Conservation (phyloP, 2,888 invertebrate species). For the Dermolepida albohirtum region DNA sequence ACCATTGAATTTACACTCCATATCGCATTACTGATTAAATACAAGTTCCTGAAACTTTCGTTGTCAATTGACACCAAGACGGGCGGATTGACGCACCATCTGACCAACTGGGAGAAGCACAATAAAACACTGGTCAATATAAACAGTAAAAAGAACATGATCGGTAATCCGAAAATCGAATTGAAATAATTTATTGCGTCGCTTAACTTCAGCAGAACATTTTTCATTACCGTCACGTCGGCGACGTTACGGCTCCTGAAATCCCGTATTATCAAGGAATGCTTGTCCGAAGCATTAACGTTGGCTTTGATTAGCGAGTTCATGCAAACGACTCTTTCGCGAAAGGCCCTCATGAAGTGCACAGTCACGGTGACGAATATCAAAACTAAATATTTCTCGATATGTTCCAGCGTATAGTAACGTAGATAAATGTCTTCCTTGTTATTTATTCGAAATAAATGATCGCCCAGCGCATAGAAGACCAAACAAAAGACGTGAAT, state of each 20-base stretch:
- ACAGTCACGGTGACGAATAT: slow-evolving; percentile 12
- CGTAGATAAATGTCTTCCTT: neutral
- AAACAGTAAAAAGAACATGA: slow-evolving; percentile 16
- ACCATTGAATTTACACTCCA: slow-evolving; percentile 20
- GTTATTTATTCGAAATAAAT: neutral
- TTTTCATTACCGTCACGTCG: slow-evolving; percentile 9
- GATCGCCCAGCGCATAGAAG: slow-evolving; percentile 1
- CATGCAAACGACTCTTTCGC: slow-evolving; percentile 20
- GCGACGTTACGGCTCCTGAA: neutral
- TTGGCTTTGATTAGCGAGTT: neutral
- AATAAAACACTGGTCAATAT: slow-evolving; percentile 20
- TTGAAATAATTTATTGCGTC: slow-evolving; percentile 21
- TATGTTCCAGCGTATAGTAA: slow-evolving; percentile 1
- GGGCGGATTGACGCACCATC: slow-evolving; percentile 4
- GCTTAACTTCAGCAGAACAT: slow-evolving; percentile 6
- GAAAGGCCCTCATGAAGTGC: slow-evolving; percentile 15
- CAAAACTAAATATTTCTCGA: slow-evolving; percentile 20
- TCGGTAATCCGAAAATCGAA: slow-evolving; percentile 12
- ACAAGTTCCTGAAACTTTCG: slow-evolving; percentile 1
- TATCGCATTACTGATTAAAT: slow-evolving; percentile 2
- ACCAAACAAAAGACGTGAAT: slow-evolving; percentile 1
- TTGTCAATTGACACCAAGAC: neutral
- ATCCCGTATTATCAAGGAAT: neutral
- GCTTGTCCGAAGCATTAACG: neutral
- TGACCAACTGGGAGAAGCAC: slow-evolving; percentile 15